phyloP scores from a whole-genome alignment of 2,888 invertebrate genomes.

The Lamproptera curius region DNA sequence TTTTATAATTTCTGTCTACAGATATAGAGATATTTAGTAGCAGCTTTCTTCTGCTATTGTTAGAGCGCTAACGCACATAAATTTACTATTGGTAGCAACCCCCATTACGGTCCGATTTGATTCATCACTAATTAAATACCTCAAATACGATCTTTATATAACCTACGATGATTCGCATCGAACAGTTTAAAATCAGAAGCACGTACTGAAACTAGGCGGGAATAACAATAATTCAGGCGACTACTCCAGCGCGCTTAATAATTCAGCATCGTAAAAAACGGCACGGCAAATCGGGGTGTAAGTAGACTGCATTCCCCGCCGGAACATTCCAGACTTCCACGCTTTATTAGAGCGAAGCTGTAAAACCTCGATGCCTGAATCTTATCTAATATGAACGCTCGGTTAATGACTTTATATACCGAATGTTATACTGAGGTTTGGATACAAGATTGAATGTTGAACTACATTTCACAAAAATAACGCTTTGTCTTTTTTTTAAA shows the following conservation, averaged over 20 bases:
- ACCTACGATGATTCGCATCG: background rate
- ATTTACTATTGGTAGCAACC: no score
- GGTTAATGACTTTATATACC: no score
- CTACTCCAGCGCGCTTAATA: constrained; percentile 54
- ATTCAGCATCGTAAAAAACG: constrained; percentile 64
- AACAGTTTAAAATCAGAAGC: constrained; percentile 35
- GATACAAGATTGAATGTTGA: no score
- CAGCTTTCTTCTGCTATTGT: background rate
- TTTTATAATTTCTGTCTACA: background rate
- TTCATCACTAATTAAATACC: background rate
- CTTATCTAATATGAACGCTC: no score
- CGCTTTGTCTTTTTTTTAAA: no score
- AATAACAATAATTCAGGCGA: constrained; percentile 60
- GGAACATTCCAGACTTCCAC: background rate
- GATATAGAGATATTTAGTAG: background rate
- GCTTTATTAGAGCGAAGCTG: no score
- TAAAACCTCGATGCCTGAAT: no score
- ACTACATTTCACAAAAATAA: no score
- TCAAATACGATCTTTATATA: background rate
- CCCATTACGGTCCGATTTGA: background rate
- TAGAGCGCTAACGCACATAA: background rate
- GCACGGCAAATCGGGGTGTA: constrained; percentile 20
- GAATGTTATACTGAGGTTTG: no score
- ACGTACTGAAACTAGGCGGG: constrained; percentile 26
- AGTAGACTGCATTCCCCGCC: constrained; percentile 13